Base-by-base conservation (phyloP, 2,113 vertebrate species). In the Silurus asotus region DNA sequence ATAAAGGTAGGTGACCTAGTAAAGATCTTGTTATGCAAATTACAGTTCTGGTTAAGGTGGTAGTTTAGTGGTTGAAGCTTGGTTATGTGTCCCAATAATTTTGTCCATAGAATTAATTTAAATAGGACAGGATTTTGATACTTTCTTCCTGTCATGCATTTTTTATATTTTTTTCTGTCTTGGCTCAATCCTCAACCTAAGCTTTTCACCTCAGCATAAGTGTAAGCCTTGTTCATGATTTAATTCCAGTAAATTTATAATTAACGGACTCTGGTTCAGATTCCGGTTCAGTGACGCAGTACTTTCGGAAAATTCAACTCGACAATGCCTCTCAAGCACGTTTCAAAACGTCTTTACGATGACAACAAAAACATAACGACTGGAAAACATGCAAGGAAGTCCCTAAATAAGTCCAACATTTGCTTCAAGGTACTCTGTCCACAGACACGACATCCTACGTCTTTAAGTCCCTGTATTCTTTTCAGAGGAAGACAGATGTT, bases 401-500 rank as follows among this genome's bases (percentile, higher is more conserved):
- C 13, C 53, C 58, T 23, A 84, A 74, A 74, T 3, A 23, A 75
- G 28, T 49, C 56, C 15, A 55, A 13, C 81, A 69, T 25, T 55
- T 76, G 49, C 8, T 49, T 67, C 48, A 51, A 28, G 9, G 37
- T 37, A 37, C 37, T 37, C 37, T 37, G 37, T 37, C 37, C 37
- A 20, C 65, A 56, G 49, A 69, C 64, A 9, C 17, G 9, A 8
- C 17, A 9, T 37, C 9, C n/a, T 84, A 77, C 53, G 62, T 84
- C 83, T 77, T 70, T 28, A 78, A 56, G 53, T 70, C 17, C 5
- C 17, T 83, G 65, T 13, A 19, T 82, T 55, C 81, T 28, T 81
- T 67, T 28, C 78, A 81, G 65, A 87, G 82, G 86, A 87, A 84
- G 55, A 84, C 86, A 89, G 88, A 89, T 87, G 86, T 84, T 87